phyloP scores from a whole-genome alignment of 1,140 invertebrate species.

The Drosophila simulans region DNA sequence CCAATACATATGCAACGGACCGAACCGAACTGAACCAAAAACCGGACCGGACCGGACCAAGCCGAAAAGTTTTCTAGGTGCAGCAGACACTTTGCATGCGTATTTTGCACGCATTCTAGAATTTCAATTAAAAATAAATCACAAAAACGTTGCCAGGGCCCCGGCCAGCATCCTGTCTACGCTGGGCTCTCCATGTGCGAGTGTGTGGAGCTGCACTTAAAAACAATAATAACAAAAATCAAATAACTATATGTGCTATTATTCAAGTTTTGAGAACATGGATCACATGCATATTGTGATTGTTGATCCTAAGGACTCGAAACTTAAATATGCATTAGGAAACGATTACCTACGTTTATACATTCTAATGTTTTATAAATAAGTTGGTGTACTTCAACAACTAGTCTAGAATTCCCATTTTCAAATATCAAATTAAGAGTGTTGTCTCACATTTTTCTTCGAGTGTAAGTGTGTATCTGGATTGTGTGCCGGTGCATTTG shows the following conservation, averaged over 20 bases:
- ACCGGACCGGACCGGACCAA: conserved; percentile 6
- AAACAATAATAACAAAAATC: not conserved
- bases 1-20: conserved; percentile 49
- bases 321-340: too few species aligned
- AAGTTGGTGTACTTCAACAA: too few species aligned
- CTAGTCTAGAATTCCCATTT: too few species aligned
- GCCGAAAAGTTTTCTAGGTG: conserved; percentile 73
- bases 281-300: not conserved
- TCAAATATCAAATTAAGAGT: too few species aligned
- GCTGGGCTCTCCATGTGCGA: not conserved
- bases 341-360: too few species aligned
- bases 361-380: too few species aligned
- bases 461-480: conserved; percentile 31
- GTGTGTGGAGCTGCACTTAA: conserved; percentile 9
- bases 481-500: conserved; percentile 70
- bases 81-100: conserved; percentile 82
- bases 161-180: conserved; percentile 30
- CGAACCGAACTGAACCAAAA: conserved; percentile 24
- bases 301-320: not conserved
- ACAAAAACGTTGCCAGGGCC: conserved; percentile 76
- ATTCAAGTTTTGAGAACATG: not conserved
- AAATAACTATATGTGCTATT: not conserved
- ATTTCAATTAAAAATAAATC: conserved; percentile 85
- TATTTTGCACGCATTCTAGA: conserved; percentile 85
- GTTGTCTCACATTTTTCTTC: not conserved